Evolutionary conservation across 2,888 invertebrate genomes (phyloP), one percentile per base, ranked within the genome.

Genomic region (Nemoura dubitans): DNA sequence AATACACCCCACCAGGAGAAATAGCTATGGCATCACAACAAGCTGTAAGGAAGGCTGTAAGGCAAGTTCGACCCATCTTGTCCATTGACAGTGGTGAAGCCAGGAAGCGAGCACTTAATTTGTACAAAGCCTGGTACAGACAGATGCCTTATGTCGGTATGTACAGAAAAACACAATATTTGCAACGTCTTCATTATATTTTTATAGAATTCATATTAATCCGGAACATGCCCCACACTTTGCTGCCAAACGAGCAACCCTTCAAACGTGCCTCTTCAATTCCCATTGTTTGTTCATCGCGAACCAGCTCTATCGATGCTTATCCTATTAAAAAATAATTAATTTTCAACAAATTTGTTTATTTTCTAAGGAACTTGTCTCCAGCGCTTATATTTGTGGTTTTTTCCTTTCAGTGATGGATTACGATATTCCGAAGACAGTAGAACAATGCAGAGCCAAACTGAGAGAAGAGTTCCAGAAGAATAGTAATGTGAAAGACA

Each of bases 81-180:
- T 98, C 98, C 0, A 90, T 95, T 86, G 95, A 95, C 91, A 92
- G 92, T 80, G 93, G 92, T 2, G 98, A 98, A 91, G 98, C 98
- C 0, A 95, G 94, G 89, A 94, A 94, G 90, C 94, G 98, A 91
- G 98, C 97, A 0, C 91, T 98, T 10, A 96, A 95, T 91, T 93
- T 99, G 86, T 99, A 98, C 92, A 97, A 96, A 92, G 96, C 98
- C 87, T 99, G 98, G 98, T 97, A 96, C 92, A 95, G 98, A 89
- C 97, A 98, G 92, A 93, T 98, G 88, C 98, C 98, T 7, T 95
- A 95, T 91, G 94, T 98, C 90, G 95, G 98, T 98, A 93, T 93
- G 95, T 42, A 83, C 21, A 26, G 16, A 80, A 80, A 6, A 36
- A 36, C 10, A 36, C 36, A 36, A 36, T 36, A 10, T 6, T 6